A percentile compares a stretch with the other conserved stretches of the same genome.
Evolutionary conservation across 2,113 vertebrate species (phyloP).

Genomic region (Stegastes partitus): DNA sequence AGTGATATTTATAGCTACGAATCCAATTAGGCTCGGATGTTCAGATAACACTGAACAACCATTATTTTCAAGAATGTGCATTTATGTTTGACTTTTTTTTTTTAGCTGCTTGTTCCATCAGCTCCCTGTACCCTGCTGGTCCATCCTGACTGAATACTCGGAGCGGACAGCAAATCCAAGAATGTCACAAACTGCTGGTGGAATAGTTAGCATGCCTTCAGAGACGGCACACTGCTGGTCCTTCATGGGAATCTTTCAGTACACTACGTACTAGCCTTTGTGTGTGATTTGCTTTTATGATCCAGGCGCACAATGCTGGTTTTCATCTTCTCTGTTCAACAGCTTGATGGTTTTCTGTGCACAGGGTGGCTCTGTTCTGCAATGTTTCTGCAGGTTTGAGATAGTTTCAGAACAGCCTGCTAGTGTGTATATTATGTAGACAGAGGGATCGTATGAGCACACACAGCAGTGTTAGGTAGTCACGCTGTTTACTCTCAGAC

Average conservation of each 20-base stretch:
- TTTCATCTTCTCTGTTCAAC: conserved; percentile 47
- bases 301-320: conserved; percentile 53
- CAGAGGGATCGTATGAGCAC: conserved; percentile 53
- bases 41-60: neutral
- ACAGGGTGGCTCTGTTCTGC: conserved; percentile 58
- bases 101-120: conserved; percentile 49
- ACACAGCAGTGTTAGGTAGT: conserved; percentile 72
- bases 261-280: conserved; percentile 42
- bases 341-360: conserved; percentile 28
- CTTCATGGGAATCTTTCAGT: conserved; percentile 46
- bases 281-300: conserved; percentile 51
- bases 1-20: neutral
- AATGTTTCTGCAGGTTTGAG: conserved; percentile 1
- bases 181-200: conserved; percentile 80
- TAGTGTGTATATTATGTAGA: conserved; percentile 42
- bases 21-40: neutral
- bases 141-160: conserved; percentile 38
- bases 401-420: conserved; percentile 50
- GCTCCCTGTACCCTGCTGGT: conserved; percentile 54
- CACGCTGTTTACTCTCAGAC: conserved; percentile 76
- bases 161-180: conserved; percentile 54
- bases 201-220: conserved; percentile 77
- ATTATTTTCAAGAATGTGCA: neutral
- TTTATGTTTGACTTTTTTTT: conserved; percentile 24
- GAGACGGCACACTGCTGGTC: conserved; percentile 30